These are phyloP conservation scores for Stictocephala bisonia DNA, from an alignment of 2,888 invertebrate species.

Conservation along the genomic window DNA sequence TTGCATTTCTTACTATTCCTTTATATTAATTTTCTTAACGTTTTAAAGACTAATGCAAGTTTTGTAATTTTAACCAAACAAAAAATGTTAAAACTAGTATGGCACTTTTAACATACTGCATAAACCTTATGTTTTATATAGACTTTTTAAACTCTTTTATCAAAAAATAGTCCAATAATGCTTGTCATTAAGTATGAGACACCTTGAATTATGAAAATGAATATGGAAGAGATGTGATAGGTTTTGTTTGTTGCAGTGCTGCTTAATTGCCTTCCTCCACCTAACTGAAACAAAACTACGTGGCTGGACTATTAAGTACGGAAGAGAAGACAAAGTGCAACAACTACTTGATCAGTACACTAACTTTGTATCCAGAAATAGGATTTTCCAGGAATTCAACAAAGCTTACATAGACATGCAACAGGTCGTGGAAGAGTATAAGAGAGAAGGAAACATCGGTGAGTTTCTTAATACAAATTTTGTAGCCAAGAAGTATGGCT, in stretches of 20 bases:
- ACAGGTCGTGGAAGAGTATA: conserved; percentile 91
- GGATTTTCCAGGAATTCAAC: conserved; percentile 94
- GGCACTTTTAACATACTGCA: neutral
- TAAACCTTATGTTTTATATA: neutral
- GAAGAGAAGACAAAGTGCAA: conserved; percentile 82
- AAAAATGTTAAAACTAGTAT: too few species aligned
- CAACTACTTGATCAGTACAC: conserved; percentile 89
- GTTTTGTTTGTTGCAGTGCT: conserved; percentile 70
- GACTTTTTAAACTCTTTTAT: too few species aligned
- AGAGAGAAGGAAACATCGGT: conserved; percentile 85
- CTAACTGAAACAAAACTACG: conserved; percentile 90
- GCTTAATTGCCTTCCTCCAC: conserved; percentile 91
- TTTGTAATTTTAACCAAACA: too few species aligned
- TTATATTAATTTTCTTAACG: too few species aligned
- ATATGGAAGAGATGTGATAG: too few species aligned
- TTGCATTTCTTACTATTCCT: too few species aligned
- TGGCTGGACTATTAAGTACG: conserved; percentile 91
- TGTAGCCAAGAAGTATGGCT: too few species aligned
- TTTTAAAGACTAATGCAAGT: too few species aligned
- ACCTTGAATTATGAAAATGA: neutral
- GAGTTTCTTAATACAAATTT: too few species aligned
- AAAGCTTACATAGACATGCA: conserved; percentile 93
- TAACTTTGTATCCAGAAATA: conserved; percentile 91
- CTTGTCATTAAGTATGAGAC: neutral
- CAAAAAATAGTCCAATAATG: neutral